Percentiles rank a stretch among this genome's conserved stretches.
Conservation (phyloP, 2,888 invertebrate genomes). For the Arrhopalites spinosus region DNA sequence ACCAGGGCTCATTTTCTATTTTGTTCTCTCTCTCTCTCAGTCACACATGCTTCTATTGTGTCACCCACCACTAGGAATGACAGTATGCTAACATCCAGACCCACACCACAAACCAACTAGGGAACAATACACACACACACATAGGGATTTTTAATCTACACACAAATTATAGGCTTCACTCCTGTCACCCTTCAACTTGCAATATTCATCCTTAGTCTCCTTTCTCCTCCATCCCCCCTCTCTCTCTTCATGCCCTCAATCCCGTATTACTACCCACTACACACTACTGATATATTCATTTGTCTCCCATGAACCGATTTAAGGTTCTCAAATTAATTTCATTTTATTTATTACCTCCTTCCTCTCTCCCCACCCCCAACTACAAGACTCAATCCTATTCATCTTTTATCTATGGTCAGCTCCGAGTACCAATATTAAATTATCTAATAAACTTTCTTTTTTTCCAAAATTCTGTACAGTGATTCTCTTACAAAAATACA, state of each 20-base stretch:
- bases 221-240: background rate
- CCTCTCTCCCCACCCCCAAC: too few relatives aligned
- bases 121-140: background rate
- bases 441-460: too few relatives aligned
- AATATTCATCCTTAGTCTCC: background rate
- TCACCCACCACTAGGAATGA: conserved; percentile 1
- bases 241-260: too few relatives aligned
- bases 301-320: too few relatives aligned
- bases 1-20: background rate
- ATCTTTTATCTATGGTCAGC: too few relatives aligned
- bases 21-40: background rate
- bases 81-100: background rate
- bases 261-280: too few relatives aligned
- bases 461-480: too few relatives aligned
- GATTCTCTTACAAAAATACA: too few relatives aligned
- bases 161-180: conserved; percentile 24
- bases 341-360: background rate
- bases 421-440: too few relatives aligned
- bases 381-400: too few relatives aligned
- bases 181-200: conserved; percentile 29
- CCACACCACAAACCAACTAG: background rate
- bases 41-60: conserved; percentile 22
- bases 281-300: too few relatives aligned
- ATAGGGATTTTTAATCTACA: conserved; percentile 23
- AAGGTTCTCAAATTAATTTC: too few relatives aligned